Evolutionary conservation across 2,113 vertebrate genomes (phyloP), one percentile per base, ranked within the genome.

Genomic region (Tragelaphus buxtoni): DNA sequence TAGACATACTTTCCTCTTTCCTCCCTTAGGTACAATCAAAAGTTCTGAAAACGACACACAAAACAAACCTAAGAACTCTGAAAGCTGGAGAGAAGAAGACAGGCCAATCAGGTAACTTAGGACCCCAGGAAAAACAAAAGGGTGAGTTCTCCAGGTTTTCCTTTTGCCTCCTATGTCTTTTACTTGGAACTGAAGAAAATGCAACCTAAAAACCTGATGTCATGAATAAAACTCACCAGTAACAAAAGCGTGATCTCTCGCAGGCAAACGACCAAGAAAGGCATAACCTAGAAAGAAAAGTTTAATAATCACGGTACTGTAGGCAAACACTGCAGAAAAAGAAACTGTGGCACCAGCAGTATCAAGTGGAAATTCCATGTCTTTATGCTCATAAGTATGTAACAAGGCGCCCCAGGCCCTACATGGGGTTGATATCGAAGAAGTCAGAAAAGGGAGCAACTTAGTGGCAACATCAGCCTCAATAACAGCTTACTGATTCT

Each of bases 261-360:
- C 18, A 51, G 14, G 20, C 24, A 32, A 35, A 88, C 5, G 16
- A 53, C 28, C 32, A 58, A 65, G 13, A 39, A 26, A 45, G 30
- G 24, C 4, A 12, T 16, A 65, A 26, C 47, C 39, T 26, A 9
- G 39, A 8, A 17, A n/a, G 49, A 74, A 56, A 77, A 88, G 7
- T 55, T 61, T 9, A 12, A 1, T 39, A 28, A 47, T 18, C 18
- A 51, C 4, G 0, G 24, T 45, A 3, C 2, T 47, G 1, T 11
- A 58, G 32, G 32, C 17, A 65, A 58, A 83, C 9, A 65, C 24
- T 2, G 32, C n/a, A 87, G 24, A 51, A 30, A 10, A 56, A 32
- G 9, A 22, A 45, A 18, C 7, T 24, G 13, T 2, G 9, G 2
- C 35, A 39, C 26, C 32, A 55, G 12, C 35, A 76, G 79, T 1